phyloP scores from a whole-genome alignment of 2,888 invertebrate genomes.

The Agriopis aurantiaria region DNA sequence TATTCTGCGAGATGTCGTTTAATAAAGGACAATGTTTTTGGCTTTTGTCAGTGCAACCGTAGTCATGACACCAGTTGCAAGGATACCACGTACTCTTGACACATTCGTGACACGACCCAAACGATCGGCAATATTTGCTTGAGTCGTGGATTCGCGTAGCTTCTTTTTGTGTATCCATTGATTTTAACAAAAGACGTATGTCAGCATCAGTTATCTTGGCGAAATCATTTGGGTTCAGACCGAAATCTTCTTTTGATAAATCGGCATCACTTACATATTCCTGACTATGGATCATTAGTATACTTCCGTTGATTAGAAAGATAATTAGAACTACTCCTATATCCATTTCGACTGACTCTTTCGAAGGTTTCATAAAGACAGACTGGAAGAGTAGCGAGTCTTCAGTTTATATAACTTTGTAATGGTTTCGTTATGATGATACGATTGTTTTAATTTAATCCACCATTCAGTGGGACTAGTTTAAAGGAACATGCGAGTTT shows the following conservation, averaged over 20 bases:
- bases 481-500: constrained; percentile 1
- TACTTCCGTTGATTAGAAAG: neutral
- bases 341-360: constrained; percentile 2
- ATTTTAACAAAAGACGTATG: neutral
- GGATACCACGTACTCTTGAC: constrained; percentile 48
- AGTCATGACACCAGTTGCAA: constrained; percentile 65
- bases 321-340: neutral
- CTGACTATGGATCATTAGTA: neutral
- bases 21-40: constrained; percentile 49
- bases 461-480: neutral
- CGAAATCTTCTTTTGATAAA: neutral
- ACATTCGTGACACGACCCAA: constrained; percentile 57
- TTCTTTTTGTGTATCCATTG: neutral
- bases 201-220: neutral
- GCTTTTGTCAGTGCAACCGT: constrained; percentile 56
- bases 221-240: constrained; percentile 7
- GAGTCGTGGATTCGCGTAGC: constrained; percentile 25
- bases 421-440: neutral
- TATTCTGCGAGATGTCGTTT: constrained; percentile 23
- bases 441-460: constrained; percentile 3
- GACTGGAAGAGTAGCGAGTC: neutral
- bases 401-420: constrained; percentile 8
- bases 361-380: neutral
- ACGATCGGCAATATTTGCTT: constrained; percentile 51
- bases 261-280: neutral